phyloP scores from a whole-genome alignment of 1,140 invertebrate genomes.

The Chrysomallon squamiferum region DNA sequence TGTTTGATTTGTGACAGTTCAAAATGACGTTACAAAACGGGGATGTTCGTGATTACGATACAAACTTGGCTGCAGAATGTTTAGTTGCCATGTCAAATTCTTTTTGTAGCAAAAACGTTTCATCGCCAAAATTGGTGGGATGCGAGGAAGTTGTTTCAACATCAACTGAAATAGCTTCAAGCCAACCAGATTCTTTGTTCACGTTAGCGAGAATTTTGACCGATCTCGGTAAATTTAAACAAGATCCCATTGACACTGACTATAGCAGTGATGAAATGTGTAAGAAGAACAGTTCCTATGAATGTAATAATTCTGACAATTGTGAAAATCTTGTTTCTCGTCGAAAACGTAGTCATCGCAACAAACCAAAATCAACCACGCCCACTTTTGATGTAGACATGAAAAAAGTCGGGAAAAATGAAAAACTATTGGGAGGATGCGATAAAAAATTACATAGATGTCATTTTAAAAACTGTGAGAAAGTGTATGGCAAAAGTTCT shows the following conservation, averaged over 20 bases:
- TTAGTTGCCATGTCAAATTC: constrained; percentile 68
- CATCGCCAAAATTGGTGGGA: constrained; percentile 2
- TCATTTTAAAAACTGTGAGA: constrained; percentile 96
- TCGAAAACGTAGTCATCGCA: constrained; percentile 20
- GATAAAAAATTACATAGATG: constrained; percentile 71
- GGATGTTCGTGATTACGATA: constrained; percentile 60
- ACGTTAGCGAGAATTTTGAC: constrained; percentile 71
- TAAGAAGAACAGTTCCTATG: not conserved
- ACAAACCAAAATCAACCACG: constrained; percentile 40
- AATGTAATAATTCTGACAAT: not conserved
- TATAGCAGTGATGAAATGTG: constrained; percentile 23
- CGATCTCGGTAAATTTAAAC: constrained; percentile 68
- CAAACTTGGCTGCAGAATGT: constrained; percentile 70
- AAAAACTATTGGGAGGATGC: constrained; percentile 6
- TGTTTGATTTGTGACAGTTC: constrained; percentile 6
- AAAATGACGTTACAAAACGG: constrained; percentile 30
- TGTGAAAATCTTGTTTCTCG: constrained; percentile 10
- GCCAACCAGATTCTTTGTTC: constrained; percentile 60
- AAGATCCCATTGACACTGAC: constrained; percentile 64
- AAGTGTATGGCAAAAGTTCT: constrained; percentile 88
- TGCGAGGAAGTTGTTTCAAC: constrained; percentile 7
- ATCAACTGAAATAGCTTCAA: constrained; percentile 31
- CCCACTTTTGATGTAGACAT: constrained; percentile 29
- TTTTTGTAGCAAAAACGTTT: constrained; percentile 16
- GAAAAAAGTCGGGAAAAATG: constrained; percentile 24